Evolutionary conservation across 2,888 invertebrate genomes (phyloP), one percentile per base, ranked within the genome.

Genomic region (Elegia similella): DNA sequence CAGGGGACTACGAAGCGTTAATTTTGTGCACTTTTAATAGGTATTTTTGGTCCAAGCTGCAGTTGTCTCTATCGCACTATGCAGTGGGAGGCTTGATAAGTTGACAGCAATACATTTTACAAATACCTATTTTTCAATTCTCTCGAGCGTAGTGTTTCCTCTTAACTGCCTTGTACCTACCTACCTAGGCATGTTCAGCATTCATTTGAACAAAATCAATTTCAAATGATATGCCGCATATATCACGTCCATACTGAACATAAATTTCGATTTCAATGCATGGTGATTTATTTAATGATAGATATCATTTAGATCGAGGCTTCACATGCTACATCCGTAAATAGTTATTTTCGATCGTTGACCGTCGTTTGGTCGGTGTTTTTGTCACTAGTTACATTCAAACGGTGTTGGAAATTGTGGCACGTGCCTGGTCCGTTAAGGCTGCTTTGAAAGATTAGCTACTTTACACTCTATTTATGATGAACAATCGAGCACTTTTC

Each of bases 321-420:
- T 43, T 32, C 12, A n/a, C 17, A 42, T 43, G 29, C 23, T 34
- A 17, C 46, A 55, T 55, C 55, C 55, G 46, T 16, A n/a, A 55
- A 55, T 46, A 55, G 44, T 47, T 34, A 78, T 77, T 77, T 82
- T 80, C 75, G 86, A 83, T 78, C 86, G 71, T 80, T 85, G 85
- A 83, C 84, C 84, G 80, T 76, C 65, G 65, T 73, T 74, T 66
- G 64, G 60, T 62, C 7, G 68, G 65, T 75, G 78, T 80, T 84
- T 83, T 84, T 85, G 81, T 80, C 72, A 74, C 69, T 55, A 58
- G 60, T 57, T 54, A 61, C 61, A 63, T 58, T 63, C 57, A 59
- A 59, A 59, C 63, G 60, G 57, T 52, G 68, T 61, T 62, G 66
- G 62, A 68, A n/a, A 73, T 70, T 67, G 72, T 62, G 63, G 72